A percentile compares a stretch with the other conserved stretches of the same genome.
phyloP scores from a whole-genome alignment of 92 coral and sea anemone genomes.

The Muricea muricata region DNA sequence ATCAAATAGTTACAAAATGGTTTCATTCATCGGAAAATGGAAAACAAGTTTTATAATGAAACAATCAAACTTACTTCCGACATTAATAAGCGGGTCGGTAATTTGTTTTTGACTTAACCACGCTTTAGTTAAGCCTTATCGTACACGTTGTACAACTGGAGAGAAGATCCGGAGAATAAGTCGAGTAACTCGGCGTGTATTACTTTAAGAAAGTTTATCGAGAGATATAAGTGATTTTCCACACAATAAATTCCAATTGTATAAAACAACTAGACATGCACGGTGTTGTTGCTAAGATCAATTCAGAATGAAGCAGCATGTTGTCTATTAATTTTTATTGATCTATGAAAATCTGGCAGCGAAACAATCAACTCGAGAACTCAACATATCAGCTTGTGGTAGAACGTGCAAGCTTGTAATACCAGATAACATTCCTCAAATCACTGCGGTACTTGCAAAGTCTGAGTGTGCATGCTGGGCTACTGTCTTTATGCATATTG shows the following conservation, averaged over 20 bases:
- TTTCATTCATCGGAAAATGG: background rate
- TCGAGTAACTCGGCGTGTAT: background rate
- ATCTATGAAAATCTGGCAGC: background rate
- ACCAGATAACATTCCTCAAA: conserved; percentile 1
- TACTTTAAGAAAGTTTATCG: conserved; percentile 16
- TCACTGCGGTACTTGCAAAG: conserved; percentile 3
- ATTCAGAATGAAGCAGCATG: background rate
- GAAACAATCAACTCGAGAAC: background rate
- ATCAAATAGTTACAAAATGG: background rate
- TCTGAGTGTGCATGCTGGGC: conserved; percentile 8
- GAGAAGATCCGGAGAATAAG: background rate
- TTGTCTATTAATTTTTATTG: background rate
- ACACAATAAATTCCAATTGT: background rate
- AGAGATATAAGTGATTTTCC: background rate
- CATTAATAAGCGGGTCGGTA: background rate
- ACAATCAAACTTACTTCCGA: background rate
- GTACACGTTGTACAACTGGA: background rate
- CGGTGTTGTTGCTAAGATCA: background rate
- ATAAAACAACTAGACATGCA: background rate
- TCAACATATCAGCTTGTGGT: background rate
- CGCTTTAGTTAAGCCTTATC: background rate
- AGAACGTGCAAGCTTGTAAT: background rate
- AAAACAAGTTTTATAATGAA: background rate
- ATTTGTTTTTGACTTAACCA: background rate
- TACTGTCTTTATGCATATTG: background rate